Conservation (phyloP, 2,888 invertebrate species). For the Mythimna pallens region DNA sequence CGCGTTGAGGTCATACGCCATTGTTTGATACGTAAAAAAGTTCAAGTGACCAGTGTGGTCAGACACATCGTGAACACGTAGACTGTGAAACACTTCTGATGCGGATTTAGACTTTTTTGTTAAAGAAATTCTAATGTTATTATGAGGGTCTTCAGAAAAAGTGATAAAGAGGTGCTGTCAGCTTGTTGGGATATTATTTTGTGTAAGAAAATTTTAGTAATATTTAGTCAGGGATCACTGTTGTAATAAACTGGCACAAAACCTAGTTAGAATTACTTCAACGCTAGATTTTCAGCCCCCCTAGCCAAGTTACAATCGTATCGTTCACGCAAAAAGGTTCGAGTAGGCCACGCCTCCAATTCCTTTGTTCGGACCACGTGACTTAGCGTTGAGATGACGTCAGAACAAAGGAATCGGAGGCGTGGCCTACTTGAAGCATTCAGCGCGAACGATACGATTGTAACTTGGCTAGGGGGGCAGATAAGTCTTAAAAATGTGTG, state of each 20-base stretch:
- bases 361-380: no score
- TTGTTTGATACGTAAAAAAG: constrained; percentile 76
- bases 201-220: background rate
- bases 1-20: constrained; percentile 81
- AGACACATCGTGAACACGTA: constrained; percentile 62
- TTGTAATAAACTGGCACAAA: background rate
- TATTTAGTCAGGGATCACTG: background rate
- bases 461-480: no score
- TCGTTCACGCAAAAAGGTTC: no score
- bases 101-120: constrained; percentile 50
- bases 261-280: background rate
- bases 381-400: no score
- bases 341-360: no score
- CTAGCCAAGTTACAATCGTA: no score
- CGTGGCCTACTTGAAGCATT: no score
- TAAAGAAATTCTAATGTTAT: constrained; percentile 50
- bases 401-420: no score
- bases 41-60: constrained; percentile 64
- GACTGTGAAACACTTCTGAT: constrained; percentile 36
- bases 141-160: constrained; percentile 19
- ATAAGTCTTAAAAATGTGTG: no score
- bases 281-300: no score
- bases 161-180: constrained; percentile 15
- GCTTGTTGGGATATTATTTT: constrained; percentile 4
- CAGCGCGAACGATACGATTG: no score